Conservation (phyloP, 2,113 vertebrate genomes). For the Mesocricetus auratus region DNA sequence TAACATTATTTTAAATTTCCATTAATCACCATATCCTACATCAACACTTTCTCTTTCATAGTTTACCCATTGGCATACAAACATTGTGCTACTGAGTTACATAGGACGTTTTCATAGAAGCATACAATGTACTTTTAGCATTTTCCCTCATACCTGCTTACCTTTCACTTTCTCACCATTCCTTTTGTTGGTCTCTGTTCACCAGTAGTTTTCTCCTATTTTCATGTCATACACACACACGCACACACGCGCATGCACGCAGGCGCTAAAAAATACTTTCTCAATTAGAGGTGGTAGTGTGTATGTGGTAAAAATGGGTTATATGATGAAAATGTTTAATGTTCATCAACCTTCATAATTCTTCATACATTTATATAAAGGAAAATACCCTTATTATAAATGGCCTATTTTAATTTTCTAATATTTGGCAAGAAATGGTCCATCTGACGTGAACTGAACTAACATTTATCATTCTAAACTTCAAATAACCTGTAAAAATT, state of each 20-base stretch:
- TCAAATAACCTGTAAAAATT: not conserved
- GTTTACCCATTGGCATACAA: not conserved
- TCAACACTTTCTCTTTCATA: not conserved
- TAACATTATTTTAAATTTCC: conserved; percentile 54
- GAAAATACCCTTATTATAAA: conserved; percentile 21
- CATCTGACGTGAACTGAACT: conserved; percentile 17
- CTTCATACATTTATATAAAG: not conserved
- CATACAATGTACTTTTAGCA: not conserved
- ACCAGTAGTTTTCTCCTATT: not conserved
- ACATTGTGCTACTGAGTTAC: not conserved
- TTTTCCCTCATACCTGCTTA: not conserved
- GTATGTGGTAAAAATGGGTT: not conserved
- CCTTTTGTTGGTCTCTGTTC: not conserved
- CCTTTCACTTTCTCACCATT: not conserved
- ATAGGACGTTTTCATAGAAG: not conserved
- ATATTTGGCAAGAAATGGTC: conserved; percentile 17
- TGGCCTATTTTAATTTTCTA: conserved; percentile 40
- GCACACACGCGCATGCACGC: not conserved
- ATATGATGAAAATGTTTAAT: conserved; percentile 42
- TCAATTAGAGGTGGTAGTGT: not conserved
- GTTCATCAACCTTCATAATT: not conserved
- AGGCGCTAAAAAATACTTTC: not conserved
- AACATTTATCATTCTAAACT: not conserved
- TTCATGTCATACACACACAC: not conserved
- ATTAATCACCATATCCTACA: conserved; percentile 35